A percentile compares a stretch with the other conserved stretches of the same genome.
Conservation (phyloP, 2,797 vertebrate genomes). For the Myiotriccus ornatus region DNA sequence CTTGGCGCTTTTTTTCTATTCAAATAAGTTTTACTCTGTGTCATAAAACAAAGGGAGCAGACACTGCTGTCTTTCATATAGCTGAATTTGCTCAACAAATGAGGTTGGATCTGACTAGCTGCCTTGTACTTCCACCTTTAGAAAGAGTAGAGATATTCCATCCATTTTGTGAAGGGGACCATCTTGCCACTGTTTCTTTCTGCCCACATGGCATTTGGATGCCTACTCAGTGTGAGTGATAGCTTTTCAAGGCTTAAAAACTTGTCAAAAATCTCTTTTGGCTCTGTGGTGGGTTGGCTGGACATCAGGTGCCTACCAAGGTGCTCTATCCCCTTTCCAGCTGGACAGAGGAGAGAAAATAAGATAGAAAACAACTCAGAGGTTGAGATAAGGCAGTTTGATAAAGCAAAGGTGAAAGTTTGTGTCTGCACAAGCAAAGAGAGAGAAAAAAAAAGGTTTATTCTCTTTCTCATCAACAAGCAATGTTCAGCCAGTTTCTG, state of each 20-base stretch:
- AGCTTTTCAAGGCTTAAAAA: background rate
- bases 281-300: background rate
- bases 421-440: background rate
- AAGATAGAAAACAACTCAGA: background rate
- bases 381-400: background rate
- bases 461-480: background rate
- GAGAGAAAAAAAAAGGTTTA: background rate
- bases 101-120: background rate
- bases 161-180: background rate
- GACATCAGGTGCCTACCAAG: background rate
- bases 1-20: background rate
- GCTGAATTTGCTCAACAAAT: background rate
- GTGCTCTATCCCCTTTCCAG: background rate
- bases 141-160: background rate
- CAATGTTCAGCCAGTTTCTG: background rate
- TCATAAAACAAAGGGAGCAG: background rate
- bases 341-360: background rate
- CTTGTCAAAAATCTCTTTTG: background rate
- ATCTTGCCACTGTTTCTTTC: background rate
- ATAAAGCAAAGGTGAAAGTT: background rate
- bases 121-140: background rate
- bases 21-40: background rate
- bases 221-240: background rate
- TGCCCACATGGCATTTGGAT: background rate
- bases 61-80: background rate